Conservation (phyloP, 2,797 vertebrate species). For the Sebastes iracundus region DNA sequence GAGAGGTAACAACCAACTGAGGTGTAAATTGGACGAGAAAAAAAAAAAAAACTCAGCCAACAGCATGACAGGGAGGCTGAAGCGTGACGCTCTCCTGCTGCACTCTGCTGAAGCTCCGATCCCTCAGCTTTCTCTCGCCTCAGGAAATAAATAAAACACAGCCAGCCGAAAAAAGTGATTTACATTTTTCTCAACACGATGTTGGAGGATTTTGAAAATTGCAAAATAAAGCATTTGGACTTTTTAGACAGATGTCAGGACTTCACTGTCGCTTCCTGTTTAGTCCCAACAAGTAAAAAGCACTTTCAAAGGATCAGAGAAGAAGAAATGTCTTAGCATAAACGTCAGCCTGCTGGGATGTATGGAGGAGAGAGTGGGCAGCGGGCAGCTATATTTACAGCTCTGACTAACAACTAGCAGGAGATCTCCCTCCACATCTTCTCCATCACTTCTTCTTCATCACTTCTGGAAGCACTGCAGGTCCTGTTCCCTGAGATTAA, state of each 20-base stretch:
- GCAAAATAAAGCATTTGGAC: background rate
- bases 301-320: slow-evolving; percentile 19
- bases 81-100: slow-evolving; percentile 12
- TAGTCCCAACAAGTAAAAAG: background rate
- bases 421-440: slow-evolving; percentile 44
- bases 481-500: background rate
- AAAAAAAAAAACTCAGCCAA: background rate
- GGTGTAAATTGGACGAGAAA: slow-evolving; percentile 10
- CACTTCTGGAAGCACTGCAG: background rate
- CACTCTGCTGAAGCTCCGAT: background rate
- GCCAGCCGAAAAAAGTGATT: background rate
- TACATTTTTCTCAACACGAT: background rate
- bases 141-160: background rate
- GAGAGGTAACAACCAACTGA: slow-evolving; percentile 6
- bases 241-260: background rate
- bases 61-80: background rate
- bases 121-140: background rate
- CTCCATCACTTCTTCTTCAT: slow-evolving; percentile 18
- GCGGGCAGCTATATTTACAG: slow-evolving; percentile 62
- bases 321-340: slow-evolving; percentile 10
- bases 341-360: slow-evolving; percentile 38
- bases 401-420: slow-evolving; percentile 65
- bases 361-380: slow-evolving; percentile 68
- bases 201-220: background rate
- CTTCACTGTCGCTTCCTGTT: background rate